A percentile compares a stretch with the other conserved stretches of the same genome.
These are phyloP conservation scores for Anoplophora glabripennis DNA, from an alignment of 1,140 invertebrate genomes.

Conservation along the genomic window DNA sequence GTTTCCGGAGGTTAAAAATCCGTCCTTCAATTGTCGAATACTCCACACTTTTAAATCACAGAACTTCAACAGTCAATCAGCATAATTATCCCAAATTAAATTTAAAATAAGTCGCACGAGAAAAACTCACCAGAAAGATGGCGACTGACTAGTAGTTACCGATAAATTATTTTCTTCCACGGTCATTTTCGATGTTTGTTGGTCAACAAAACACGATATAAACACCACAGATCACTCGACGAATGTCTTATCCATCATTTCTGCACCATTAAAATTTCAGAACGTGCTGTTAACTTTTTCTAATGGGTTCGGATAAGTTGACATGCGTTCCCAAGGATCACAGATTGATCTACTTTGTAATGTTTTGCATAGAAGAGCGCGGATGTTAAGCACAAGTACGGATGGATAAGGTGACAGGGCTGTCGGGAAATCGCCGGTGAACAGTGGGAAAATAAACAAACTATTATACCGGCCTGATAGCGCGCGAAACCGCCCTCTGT, in stretches of 20 bases:
- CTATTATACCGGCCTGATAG: constrained; percentile 46
- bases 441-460: constrained; percentile 50
- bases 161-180: constrained; percentile 57
- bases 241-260: constrained; percentile 13
- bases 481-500: constrained; percentile 42
- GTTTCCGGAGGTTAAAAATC: not conserved
- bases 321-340: constrained; percentile 42
- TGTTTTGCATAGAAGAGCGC: constrained; percentile 48
- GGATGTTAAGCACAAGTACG: constrained; percentile 42
- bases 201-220: constrained; percentile 45
- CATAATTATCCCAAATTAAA: constrained; percentile 34
- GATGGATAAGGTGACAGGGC: constrained; percentile 39
- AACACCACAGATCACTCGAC: constrained; percentile 30
- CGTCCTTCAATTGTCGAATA: constrained; percentile 5
- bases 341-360: constrained; percentile 50
- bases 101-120: constrained; percentile 42
- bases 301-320: constrained; percentile 27
- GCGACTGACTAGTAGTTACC: constrained; percentile 54
- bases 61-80: constrained; percentile 20
- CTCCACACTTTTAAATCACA: constrained; percentile 17
- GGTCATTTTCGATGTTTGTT: constrained; percentile 48
- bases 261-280: constrained; percentile 1
- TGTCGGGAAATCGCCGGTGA: constrained; percentile 44
- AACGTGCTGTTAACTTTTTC: constrained; percentile 14
- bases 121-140: constrained; percentile 59